These are phyloP conservation scores for Podarcis muralis DNA, from an alignment of 2,113 vertebrate species.

Conservation along the genomic window DNA sequence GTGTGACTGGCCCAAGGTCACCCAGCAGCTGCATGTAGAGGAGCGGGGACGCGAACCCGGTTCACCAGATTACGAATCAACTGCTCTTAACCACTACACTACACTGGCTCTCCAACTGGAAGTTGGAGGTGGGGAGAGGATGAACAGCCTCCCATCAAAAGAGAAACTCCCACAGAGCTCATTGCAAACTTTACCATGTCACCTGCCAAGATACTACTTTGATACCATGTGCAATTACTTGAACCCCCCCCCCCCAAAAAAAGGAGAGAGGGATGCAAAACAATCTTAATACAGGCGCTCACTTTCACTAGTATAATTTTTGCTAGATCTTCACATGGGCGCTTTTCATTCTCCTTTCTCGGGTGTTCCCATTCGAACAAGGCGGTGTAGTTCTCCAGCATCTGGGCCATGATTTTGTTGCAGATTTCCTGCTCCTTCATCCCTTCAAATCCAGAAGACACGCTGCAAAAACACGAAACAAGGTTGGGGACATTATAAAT, in stretches of 20 bases:
- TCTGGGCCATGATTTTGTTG: slow-evolving; percentile 89
- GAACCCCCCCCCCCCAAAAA: not conserved
- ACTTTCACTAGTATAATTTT: slow-evolving; percentile 84
- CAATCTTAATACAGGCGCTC: slow-evolving; percentile 62
- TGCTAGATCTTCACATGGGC: slow-evolving; percentile 64
- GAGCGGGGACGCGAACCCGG: no score
- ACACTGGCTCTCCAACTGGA: no score
- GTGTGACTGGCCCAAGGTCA: no score
- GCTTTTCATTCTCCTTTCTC: slow-evolving; percentile 60
- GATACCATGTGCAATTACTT: no score
- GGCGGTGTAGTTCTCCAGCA: slow-evolving; percentile 85
- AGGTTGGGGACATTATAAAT: not conserved
- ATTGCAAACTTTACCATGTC: not conserved
- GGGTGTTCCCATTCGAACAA: slow-evolving; percentile 79
- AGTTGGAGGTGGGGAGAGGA: not conserved
- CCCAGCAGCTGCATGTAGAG: no score
- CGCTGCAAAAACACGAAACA: slow-evolving; percentile 69
- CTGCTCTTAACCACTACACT: no score
- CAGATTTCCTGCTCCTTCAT: slow-evolving; percentile 89
- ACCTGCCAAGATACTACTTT: not conserved
- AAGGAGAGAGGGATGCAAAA: slow-evolving; percentile 14
- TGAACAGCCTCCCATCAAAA: not conserved
- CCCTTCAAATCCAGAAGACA: slow-evolving; percentile 85
- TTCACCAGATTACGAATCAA: no score
- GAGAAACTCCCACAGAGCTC: not conserved